These are phyloP conservation scores for Panthera tigris DNA, from an alignment of 2,113 vertebrate species.

Conservation along the genomic window DNA sequence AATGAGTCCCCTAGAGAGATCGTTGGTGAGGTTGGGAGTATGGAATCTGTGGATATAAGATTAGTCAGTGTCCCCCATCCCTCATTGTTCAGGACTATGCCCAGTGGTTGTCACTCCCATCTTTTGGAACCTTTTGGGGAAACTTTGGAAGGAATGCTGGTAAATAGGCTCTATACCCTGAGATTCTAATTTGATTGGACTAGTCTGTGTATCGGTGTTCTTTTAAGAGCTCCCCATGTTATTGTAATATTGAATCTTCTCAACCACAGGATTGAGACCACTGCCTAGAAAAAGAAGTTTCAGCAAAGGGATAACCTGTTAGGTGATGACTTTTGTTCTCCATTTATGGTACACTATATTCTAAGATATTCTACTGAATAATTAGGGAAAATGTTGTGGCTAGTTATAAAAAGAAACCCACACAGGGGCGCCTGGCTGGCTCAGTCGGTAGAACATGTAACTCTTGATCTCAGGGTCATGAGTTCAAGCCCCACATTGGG, in stretches of 20 bases:
- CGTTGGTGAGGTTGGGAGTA: not conserved
- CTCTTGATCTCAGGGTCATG: too few relatives aligned
- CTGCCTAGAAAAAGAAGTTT: constrained; percentile 9
- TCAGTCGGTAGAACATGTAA: too few relatives aligned
- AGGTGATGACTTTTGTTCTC: not conserved
- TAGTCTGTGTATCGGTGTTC: not conserved
- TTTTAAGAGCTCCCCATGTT: not conserved
- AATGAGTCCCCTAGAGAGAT: not conserved
- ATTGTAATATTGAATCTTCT: not conserved
- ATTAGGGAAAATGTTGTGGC: not conserved
- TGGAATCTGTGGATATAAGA: not conserved
- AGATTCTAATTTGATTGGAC: not conserved
- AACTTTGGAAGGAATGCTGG: not conserved
- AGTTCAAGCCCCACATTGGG: too few relatives aligned
- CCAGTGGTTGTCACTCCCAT: not conserved
- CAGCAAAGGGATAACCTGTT: not conserved
- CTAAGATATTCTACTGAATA: constrained; percentile 36
- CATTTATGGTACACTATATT: constrained; percentile 23
- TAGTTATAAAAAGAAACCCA: not conserved
- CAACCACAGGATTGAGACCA: not conserved
- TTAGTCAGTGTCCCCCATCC: not conserved
- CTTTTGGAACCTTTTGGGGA: not conserved
- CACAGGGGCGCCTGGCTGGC: too few relatives aligned
- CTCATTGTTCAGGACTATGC: not conserved
- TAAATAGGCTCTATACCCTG: not conserved